phyloP scores from a whole-genome alignment of 2,113 vertebrate genomes.

The Oryzias curvinotus region DNA sequence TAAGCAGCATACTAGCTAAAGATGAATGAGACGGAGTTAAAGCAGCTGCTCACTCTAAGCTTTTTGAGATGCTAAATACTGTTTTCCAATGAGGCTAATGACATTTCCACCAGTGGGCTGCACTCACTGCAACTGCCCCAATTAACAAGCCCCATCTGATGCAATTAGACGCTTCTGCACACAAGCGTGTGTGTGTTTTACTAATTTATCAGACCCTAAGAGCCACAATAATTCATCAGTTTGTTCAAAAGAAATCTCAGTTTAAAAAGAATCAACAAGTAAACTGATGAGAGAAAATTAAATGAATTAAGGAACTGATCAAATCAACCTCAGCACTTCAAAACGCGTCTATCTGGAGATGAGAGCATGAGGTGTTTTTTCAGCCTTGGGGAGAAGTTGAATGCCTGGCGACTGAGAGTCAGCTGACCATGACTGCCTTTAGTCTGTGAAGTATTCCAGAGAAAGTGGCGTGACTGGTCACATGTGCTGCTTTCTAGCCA shows the following conservation, averaged over 20 bases:
- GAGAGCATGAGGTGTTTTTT: background rate
- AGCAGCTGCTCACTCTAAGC: slow-evolving; percentile 18
- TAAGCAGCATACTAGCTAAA: background rate
- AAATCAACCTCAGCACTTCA: too few species aligned
- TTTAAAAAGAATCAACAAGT: too few species aligned
- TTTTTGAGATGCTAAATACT: slow-evolving; percentile 2
- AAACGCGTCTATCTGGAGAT: too few species aligned
- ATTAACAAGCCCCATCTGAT: slow-evolving; percentile 28
- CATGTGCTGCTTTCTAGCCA: slow-evolving; percentile 52
- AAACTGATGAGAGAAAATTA: too few species aligned
- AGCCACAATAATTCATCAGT: too few species aligned
- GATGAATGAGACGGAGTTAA: background rate
- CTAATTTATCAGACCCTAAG: too few species aligned
- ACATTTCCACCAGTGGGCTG: slow-evolving; percentile 31
- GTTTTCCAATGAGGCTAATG: slow-evolving; percentile 30
- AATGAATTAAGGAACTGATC: too few species aligned
- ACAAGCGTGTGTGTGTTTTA: background rate
- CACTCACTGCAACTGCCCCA: slow-evolving; percentile 19
- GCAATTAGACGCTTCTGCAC: background rate
- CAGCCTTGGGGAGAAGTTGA: background rate
- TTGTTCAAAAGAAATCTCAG: too few species aligned
- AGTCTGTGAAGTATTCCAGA: slow-evolving; percentile 52
- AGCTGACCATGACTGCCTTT: slow-evolving; percentile 51
- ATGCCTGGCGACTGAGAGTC: slow-evolving; percentile 31
- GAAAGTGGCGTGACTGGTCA: slow-evolving; percentile 68